These are phyloP conservation scores for Arge pagana DNA, from an alignment of 2,888 invertebrate species.

Conservation along the genomic window DNA sequence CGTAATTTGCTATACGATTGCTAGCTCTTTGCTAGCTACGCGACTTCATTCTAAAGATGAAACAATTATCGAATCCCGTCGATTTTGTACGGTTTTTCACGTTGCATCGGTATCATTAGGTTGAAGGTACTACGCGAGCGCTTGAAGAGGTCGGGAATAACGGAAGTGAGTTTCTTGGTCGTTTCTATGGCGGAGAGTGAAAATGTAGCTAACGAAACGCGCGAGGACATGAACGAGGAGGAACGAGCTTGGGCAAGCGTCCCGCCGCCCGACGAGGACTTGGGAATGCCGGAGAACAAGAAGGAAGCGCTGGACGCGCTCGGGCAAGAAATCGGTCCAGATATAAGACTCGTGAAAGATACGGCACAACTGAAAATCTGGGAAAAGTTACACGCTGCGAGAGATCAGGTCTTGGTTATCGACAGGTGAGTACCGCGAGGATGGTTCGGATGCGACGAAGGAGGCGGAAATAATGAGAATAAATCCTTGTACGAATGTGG, in stretches of 20 bases:
- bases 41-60: no score
- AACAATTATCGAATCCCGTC: no score
- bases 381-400: constrained; percentile 40
- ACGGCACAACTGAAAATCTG: constrained; percentile 39
- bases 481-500: not conserved
- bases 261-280: constrained; percentile 31
- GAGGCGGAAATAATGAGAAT: not conserved
- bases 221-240: constrained; percentile 35
- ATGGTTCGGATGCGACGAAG: not conserved
- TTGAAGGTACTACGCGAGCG: constrained; percentile 41
- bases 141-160: constrained; percentile 40
- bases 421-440: constrained; percentile 38
- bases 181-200: constrained; percentile 33
- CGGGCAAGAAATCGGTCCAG: constrained; percentile 27
- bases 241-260: constrained; percentile 42
- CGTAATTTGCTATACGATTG: no score
- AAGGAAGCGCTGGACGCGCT: constrained; percentile 35
- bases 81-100: not conserved
- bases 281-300: constrained; percentile 23
- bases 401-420: constrained; percentile 45
- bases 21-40: no score
- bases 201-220: not conserved
- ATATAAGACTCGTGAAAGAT: constrained; percentile 42
- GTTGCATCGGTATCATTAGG: constrained; percentile 31
- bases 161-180: constrained; percentile 41